Base-by-base conservation (phyloP, 2,888 invertebrate species). In the Drosophila recens region DNA sequence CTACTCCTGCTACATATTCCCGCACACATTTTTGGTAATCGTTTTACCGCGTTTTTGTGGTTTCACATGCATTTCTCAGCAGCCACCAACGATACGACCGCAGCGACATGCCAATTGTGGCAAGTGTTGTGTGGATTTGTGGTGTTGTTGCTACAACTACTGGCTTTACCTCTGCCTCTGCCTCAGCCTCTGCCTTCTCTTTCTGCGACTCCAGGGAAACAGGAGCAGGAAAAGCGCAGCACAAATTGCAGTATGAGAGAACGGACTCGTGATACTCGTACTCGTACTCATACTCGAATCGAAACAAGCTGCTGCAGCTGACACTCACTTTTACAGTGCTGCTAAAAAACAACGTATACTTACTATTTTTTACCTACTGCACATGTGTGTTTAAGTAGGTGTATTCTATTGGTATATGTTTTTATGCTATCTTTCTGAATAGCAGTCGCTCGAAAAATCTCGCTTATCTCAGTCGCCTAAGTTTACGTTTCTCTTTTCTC, bases 41-140 rank as follows among this genome's bases (percentile, higher is more conserved):
- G 74, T 72, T 85, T 67, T 53, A 72, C 83, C 83, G 75, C 83
- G 68, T 80, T 83, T 88, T 82, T 80, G 83, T 66, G 88, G 83
- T 66, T 61, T 69, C 75, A 72, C 59, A 75, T 80, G 75, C 75
- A 72, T 64, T 86, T 66, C 82, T 68, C 70, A 52, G 53, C 67
- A 49, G 58, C 65, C 34, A 36, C 38, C 58, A 48, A 48, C 38
- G 36, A 27, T 13, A 38, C 46, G 38, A 48, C 58, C 58, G 45
- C 86, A 71, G 56, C 83, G 57, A 80, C 88, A 88, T 87, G 82
- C 82, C 88, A 87, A 83, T 83, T 88, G 82, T 68, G 82, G 88
- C 83, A 77, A 87, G 74, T 86, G 74, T 65, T 72, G 72, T 72
- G 72, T 34, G 67, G 65, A 67, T 75, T 57, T 68, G 51, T 58